Evolutionary conservation across 2,113 vertebrate species (phyloP).

Genomic region (Microcebus tavaratra): DNA sequence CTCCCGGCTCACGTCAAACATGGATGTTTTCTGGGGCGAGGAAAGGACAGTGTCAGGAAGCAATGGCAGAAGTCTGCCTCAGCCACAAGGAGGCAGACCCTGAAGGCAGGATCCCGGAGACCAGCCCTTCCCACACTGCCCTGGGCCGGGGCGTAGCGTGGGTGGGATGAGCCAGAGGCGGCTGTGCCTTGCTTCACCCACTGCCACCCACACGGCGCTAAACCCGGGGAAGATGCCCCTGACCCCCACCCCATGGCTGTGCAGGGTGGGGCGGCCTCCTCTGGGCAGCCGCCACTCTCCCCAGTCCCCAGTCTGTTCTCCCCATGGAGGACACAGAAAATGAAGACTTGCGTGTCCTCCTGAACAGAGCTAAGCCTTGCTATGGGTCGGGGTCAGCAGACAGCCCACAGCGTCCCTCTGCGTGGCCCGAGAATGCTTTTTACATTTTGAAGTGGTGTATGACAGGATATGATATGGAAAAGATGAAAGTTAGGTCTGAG

Average conservation of each 20-base stretch:
- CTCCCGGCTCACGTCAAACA: constrained; percentile 98
- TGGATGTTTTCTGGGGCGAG: constrained; percentile 91
- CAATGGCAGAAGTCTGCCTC: neutral
- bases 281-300: neutral
- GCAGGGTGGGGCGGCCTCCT: neutral
- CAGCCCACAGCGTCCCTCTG: too few relatives aligned
- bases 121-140: too few relatives aligned
- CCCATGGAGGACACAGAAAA: neutral
- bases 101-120: neutral
- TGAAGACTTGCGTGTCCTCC: fast-evolving
- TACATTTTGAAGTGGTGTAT: neutral
- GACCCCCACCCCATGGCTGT: neutral
- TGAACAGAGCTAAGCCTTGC: neutral
- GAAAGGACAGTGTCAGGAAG: neutral
- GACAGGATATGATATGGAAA: neutral
- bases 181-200: neutral
- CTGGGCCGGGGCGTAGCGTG: fast-evolving
- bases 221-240: neutral
- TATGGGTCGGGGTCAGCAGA: neutral
- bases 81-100: neutral
- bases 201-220: neutral
- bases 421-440: neutral
- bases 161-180: neutral
- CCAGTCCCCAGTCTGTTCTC: neutral
- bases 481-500: neutral